A percentile compares a stretch with the other conserved stretches of the same genome.
Conservation (phyloP, 2,797 vertebrate genomes). For the Leuciscus waleckii region DNA sequence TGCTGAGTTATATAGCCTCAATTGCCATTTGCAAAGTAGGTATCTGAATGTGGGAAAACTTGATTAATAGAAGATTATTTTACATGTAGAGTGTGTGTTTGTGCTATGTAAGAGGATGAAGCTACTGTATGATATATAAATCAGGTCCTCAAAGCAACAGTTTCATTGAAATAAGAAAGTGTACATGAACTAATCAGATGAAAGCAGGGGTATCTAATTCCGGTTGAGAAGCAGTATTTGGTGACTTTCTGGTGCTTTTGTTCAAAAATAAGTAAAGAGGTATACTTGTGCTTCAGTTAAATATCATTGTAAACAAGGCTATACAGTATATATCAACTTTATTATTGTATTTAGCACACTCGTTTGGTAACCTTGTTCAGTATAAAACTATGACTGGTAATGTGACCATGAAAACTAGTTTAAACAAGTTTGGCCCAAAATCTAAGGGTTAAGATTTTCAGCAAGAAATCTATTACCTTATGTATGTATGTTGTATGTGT, state of each 20-base stretch:
- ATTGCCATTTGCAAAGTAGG: slow-evolving; percentile 12
- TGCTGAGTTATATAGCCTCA: slow-evolving; percentile 24
- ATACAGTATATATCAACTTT: background rate
- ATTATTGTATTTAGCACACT: slow-evolving; percentile 10
- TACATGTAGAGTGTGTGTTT: background rate
- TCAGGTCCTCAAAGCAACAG: background rate
- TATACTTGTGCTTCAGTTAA: slow-evolving; percentile 51
- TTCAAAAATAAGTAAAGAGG: slow-evolving; percentile 10
- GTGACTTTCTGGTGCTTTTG: background rate
- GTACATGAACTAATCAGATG: slow-evolving; percentile 2
- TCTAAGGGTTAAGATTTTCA: slow-evolving; percentile 12
- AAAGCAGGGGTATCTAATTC: slow-evolving; percentile 19
- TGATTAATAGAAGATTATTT: slow-evolving; percentile 13
- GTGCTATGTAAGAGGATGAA: background rate
- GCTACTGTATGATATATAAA: background rate
- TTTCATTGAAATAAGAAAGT: background rate
- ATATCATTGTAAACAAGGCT: slow-evolving; percentile 28
- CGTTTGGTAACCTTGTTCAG: slow-evolving; percentile 22
- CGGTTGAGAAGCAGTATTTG: background rate
- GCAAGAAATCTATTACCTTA: background rate
- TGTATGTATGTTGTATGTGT: background rate
- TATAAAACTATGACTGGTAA: slow-evolving; percentile 5
- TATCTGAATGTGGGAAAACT: background rate
- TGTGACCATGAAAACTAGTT: background rate
- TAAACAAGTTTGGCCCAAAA: slow-evolving; percentile 10